Conservation (phyloP, 1,140 invertebrate genomes). For the Sesamia nonagrioides region DNA sequence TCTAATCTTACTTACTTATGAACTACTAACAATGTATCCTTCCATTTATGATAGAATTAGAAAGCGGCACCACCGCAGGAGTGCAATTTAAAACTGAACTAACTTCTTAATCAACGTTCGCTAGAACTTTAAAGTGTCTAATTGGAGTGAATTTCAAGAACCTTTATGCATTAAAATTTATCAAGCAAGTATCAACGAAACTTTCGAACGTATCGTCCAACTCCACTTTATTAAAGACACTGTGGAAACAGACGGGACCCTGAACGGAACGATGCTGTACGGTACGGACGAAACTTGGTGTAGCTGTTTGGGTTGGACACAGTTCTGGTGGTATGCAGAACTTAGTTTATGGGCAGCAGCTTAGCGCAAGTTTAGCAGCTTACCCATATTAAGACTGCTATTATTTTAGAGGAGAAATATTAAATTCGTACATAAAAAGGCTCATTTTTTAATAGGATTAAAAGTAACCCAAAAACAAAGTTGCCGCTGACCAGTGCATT, state of each 20-base stretch:
- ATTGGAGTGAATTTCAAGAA: conserved; percentile 31
- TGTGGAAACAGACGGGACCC: not conserved
- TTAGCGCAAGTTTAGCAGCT: not conserved
- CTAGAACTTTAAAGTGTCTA: conserved; percentile 12
- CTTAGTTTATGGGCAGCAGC: not conserved
- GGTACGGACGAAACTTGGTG: not conserved
- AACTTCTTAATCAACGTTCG: conserved; percentile 25
- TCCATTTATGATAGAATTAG: not conserved
- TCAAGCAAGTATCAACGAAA: conserved; percentile 43
- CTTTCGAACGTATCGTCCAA: conserved; percentile 21
- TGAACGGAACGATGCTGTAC: not conserved
- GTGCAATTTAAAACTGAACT: not conserved
- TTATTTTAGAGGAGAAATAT: not conserved
- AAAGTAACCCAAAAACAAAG: too few relatives aligned
- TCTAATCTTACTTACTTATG: not conserved
- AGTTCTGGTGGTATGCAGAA: conserved; percentile 22
- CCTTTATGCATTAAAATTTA: conserved; percentile 50
- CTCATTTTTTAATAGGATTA: too few relatives aligned
- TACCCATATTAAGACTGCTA: not conserved
- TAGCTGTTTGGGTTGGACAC: not conserved
- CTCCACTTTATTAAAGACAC: conserved; percentile 25
- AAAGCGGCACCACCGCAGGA: not conserved
- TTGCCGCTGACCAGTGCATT: not conserved
- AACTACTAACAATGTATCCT: not conserved
- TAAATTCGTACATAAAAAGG: too few relatives aligned